phyloP scores from a whole-genome alignment of 2,113 vertebrate species.

The Theristicus caerulescens region DNA sequence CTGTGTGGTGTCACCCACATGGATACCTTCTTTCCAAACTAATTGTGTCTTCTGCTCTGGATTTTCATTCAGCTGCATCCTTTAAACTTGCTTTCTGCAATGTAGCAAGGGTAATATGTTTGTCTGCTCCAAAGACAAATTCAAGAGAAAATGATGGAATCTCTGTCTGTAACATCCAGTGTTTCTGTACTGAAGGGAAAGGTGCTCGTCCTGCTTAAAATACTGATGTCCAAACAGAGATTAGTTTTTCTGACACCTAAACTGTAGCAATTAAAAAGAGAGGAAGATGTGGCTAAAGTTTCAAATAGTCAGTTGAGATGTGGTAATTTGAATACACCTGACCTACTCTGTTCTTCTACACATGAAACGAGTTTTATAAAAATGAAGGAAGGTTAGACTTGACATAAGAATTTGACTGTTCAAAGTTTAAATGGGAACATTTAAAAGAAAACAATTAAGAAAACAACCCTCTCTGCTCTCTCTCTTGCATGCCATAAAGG shows the following conservation, averaged over 20 bases:
- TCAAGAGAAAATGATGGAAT: not conserved
- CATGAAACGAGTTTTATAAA: not conserved
- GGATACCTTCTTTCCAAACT: not conserved
- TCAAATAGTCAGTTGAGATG: not conserved
- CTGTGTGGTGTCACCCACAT: not conserved
- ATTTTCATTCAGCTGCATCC: not conserved
- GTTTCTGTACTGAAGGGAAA: not conserved
- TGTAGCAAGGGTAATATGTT: not conserved
- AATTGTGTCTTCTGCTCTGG: not conserved
- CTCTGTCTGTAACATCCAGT: not conserved
- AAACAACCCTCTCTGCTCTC: not conserved
- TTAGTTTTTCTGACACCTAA: not conserved
- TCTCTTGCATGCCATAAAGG: not conserved
- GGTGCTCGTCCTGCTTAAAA: not conserved
- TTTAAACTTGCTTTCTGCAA: not conserved
- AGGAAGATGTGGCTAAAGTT: not conserved
- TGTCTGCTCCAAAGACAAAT: not conserved
- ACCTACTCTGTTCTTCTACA: not conserved
- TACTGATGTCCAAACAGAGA: fast-evolving
- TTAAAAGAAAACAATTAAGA: not conserved
- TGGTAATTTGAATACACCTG: not conserved
- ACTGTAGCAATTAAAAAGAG: not conserved
- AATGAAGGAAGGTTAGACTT: not conserved
- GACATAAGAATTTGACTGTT: not conserved
- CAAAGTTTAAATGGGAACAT: not conserved